These are phyloP conservation scores for Philypnodon macrostomus DNA, from an alignment of 2,797 vertebrate species.

Conservation along the genomic window DNA sequence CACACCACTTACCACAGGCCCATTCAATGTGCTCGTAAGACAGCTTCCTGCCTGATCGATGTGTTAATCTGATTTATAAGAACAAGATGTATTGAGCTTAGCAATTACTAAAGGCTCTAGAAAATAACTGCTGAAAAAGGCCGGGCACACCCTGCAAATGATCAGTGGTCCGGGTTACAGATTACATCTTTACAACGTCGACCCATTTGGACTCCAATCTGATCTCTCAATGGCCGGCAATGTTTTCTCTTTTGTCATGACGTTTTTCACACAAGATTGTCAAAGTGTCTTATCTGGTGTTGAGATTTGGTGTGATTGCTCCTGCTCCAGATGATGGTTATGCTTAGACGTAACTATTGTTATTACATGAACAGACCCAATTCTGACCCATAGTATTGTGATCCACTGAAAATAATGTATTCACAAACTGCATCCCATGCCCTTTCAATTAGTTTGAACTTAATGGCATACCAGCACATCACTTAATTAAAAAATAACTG, in stretches of 20 bases:
- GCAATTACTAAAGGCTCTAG: slow-evolving; percentile 53
- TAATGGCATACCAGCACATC: no score
- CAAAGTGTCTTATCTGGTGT: background rate
- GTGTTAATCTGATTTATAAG: slow-evolving; percentile 70
- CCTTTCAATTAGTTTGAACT: no score
- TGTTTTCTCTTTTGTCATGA: slow-evolving; percentile 15
- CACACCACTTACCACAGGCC: slow-evolving; percentile 41
- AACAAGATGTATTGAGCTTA: slow-evolving; percentile 64
- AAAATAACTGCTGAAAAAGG: slow-evolving; percentile 50
- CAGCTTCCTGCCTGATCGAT: slow-evolving; percentile 61
- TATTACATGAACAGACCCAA: no score
- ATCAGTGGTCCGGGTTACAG: slow-evolving; percentile 6
- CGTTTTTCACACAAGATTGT: background rate
- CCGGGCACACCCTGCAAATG: slow-evolving; percentile 35
- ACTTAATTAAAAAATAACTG: no score
- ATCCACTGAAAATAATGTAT: no score
- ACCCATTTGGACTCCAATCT: slow-evolving; percentile 23
- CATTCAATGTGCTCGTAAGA: slow-evolving; percentile 54
- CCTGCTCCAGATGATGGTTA: no score
- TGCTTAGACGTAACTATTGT: no score
- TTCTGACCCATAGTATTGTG: no score
- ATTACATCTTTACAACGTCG: slow-evolving; percentile 5
- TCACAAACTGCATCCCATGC: no score
- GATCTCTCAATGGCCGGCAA: slow-evolving; percentile 16
- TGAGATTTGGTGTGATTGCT: no score